Conservation (phyloP, 1,140 invertebrate genomes). For the Neodiprion pinetum region DNA sequence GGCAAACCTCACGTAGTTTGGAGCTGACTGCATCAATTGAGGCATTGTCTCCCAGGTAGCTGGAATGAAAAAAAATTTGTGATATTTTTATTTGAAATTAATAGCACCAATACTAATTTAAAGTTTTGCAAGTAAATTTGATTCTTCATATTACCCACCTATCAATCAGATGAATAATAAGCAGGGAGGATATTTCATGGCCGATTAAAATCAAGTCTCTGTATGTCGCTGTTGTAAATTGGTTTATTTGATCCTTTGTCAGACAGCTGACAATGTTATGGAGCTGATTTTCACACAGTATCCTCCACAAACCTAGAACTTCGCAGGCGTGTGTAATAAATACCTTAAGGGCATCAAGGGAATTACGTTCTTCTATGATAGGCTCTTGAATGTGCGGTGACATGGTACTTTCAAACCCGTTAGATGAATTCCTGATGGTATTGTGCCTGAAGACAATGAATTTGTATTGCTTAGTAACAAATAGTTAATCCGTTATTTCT, state of each 20-base stretch:
- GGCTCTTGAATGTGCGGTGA: conserved; percentile 56
- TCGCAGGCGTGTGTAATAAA: conserved; percentile 85
- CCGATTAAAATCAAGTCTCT: conserved; percentile 85
- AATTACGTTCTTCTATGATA: conserved; percentile 73
- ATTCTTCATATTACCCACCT: conserved; percentile 49
- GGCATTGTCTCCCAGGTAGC: conserved; percentile 94
- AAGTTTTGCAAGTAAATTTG: not conserved
- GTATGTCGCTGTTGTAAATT: conserved; percentile 71
- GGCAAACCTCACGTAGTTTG: conserved; percentile 90
- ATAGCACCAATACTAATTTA: not conserved
- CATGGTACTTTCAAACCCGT: conserved; percentile 54
- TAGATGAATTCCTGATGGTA: conserved; percentile 43
- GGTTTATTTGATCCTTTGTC: conserved; percentile 68
- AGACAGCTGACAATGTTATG: conserved; percentile 77
- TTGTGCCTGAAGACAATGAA: conserved; percentile 33
- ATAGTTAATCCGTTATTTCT: not conserved
- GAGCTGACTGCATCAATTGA: conserved; percentile 90
- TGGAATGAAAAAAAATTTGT: conserved; percentile 28
- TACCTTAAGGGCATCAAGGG: conserved; percentile 77
- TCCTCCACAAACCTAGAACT: conserved; percentile 92
- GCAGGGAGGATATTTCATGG: conserved; percentile 78
- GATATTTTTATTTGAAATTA: conserved; percentile 30
- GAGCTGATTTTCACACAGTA: conserved; percentile 92
- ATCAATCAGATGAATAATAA: conserved; percentile 80
- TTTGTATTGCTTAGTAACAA: not conserved